Base-by-base conservation (phyloP, 2,888 invertebrate species). In the Pollenia amentaria region DNA sequence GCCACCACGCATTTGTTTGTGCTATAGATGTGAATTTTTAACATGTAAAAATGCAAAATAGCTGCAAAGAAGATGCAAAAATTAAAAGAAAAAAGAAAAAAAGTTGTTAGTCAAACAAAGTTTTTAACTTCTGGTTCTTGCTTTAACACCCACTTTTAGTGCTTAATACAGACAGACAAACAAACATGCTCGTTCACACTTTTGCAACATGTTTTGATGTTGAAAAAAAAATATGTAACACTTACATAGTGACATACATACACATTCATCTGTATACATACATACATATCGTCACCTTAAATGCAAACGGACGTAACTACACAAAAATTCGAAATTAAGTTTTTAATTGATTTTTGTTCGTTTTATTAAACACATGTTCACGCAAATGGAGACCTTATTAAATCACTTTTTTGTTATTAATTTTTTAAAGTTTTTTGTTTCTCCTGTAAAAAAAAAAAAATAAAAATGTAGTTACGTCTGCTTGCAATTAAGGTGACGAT, bases 101-200 rank as follows among this genome's bases (percentile, higher is more conserved):
- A 51, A 12, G 51, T 11, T 51, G 51, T 46, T 57, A 1, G 69
- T 44, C 42, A 10, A 40, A 62, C 29, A 70, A 51, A 42, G 14
- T 67, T 77, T 38, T 62, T 29, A 44, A 8, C 16, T 67, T 57
- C 46, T 48, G 46, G 3, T 18, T 67, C 55, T 38, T 29, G 9
- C 7, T 48, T 55, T 40, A 1, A 55, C 64, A 65, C 42, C 64
- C 76, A 51, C 76, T 64, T 42, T 51, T 53, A 29, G 9, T 7
- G 8, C 4, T 14, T 16, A 72, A 60, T 16, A 40, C 46, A 60
- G 29, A 40, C 46, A 55, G 44, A 57, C 55, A 8, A 9, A 51
- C 51, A 16, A n/a, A 16, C 16, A 18, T 51, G 29, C 29, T 29
- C 29, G 29, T 29, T 51, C 9, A 57, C 53, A 14, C 29, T 62